A percentile compares a stretch with the other conserved stretches of the same genome.
Conservation (phyloP, 2,888 invertebrate species). For the Crossocerus cetratus region DNA sequence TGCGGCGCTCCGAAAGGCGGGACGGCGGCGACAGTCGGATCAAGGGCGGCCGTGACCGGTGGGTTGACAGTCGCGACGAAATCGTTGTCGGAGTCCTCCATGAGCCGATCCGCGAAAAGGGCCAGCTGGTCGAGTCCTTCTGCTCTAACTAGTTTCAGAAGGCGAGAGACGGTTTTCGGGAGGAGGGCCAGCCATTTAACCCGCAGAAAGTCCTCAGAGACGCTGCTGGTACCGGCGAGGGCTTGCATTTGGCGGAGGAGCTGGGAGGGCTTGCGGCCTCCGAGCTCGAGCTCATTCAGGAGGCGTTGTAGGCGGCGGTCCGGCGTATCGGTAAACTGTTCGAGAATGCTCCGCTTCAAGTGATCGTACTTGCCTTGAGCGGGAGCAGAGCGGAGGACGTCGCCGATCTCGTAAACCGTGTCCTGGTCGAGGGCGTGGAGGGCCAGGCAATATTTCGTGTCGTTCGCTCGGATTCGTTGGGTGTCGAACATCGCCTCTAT, state of each 20-base stretch:
- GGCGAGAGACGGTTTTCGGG: slow-evolving; percentile 14
- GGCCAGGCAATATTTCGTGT: no score
- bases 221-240: slow-evolving; percentile 30
- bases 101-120: slow-evolving; percentile 4
- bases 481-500: no score
- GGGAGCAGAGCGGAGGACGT: slow-evolving; percentile 21
- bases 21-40: no score
- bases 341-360: slow-evolving; percentile 22
- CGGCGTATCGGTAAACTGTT: slow-evolving; percentile 30
- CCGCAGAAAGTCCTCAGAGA: slow-evolving; percentile 30
- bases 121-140: slow-evolving; percentile 39
- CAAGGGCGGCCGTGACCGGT: no score
- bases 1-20: no score
- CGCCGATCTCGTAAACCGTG: slow-evolving; percentile 12
- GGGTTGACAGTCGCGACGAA: background rate
- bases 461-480: no score
- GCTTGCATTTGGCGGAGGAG: slow-evolving; percentile 44
- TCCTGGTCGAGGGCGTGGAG: slow-evolving; percentile 20
- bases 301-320: slow-evolving; percentile 39
- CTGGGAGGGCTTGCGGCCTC: slow-evolving; percentile 43
- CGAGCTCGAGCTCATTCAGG: slow-evolving; percentile 45
- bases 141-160: slow-evolving; percentile 10
- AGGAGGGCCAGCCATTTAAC: slow-evolving; percentile 35
- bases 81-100: background rate
- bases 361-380: slow-evolving; percentile 16